A percentile compares a stretch with the other conserved stretches of the same genome.
These are phyloP conservation scores for Drosophila persimilis DNA, from an alignment of 1,140 invertebrate species.

Conservation along the genomic window DNA sequence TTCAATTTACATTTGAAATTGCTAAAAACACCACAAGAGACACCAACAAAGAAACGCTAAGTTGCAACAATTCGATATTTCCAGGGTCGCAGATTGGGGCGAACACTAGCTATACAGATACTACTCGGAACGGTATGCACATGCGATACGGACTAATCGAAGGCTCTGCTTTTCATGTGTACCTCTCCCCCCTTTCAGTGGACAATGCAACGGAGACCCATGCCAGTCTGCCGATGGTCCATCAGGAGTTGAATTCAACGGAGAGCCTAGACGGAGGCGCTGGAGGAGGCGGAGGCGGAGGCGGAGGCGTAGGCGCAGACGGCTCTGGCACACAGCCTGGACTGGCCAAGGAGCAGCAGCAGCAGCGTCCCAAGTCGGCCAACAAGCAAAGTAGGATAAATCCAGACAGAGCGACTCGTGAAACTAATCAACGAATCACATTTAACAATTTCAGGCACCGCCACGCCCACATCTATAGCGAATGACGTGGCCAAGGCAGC, in stretches of 20 bases:
- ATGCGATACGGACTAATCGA: no score
- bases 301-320: no score
- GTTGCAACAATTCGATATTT: no score
- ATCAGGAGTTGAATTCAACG: constrained; percentile 14
- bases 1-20: background rate
- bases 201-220: constrained; percentile 60
- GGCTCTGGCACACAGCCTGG: no score
- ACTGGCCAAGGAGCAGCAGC: constrained; percentile 12
- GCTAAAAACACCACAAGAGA: no score
- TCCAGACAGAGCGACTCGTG: no score
- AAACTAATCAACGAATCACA: background rate
- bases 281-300: no score
- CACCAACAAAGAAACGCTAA: background rate
- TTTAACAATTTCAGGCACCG: constrained; percentile 44
- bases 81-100: no score
- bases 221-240: background rate
- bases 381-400: constrained; percentile 65
- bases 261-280: background rate
- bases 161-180: no score
- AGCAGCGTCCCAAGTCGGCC: constrained; percentile 66
- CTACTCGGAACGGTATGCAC: no score
- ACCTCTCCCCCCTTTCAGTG: constrained; percentile 33
- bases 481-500: constrained; percentile 65
- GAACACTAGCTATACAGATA: no score
- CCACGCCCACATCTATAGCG: constrained; percentile 67